These are phyloP conservation scores for Trachelus stipa DNA, from an alignment of 2,888 invertebrate species.

Conservation along the genomic window DNA sequence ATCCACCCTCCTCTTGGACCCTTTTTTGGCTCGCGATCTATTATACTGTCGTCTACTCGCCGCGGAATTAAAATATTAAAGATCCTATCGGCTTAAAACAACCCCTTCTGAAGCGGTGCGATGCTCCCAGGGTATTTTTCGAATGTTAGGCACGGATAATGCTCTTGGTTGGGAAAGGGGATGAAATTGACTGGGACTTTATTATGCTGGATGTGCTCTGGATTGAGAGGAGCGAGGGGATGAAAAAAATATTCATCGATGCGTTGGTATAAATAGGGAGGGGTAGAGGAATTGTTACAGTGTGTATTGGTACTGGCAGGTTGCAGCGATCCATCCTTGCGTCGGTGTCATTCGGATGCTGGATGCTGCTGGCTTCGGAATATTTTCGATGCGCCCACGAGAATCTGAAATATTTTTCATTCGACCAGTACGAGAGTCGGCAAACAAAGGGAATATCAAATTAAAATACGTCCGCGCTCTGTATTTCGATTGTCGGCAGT, in stretches of 20 bases:
- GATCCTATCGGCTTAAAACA: constrained; percentile 24
- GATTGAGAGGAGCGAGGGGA: background rate
- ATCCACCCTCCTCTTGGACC: constrained; percentile 40
- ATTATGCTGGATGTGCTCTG: background rate
- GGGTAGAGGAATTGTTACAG: background rate
- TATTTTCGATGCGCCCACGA: constrained; percentile 24
- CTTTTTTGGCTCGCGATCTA: constrained; percentile 52
- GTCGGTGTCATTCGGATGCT: constrained; percentile 8
- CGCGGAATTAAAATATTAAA: constrained; percentile 37
- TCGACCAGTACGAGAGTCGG: constrained; percentile 12
- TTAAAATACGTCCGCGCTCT: constrained; percentile 47
- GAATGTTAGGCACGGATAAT: background rate
- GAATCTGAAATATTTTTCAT: constrained; percentile 57
- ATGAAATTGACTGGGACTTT: background rate
- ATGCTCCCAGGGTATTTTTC: constrained; percentile 24
- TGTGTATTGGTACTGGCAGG: background rate
- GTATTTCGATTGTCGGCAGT: constrained; percentile 13
- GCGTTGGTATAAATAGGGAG: too few species aligned
- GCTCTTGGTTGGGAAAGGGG: background rate
- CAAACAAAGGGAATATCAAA: constrained; percentile 56
- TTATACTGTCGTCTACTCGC: constrained; percentile 37
- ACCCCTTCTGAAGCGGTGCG: constrained; percentile 16
- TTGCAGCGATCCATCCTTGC: background rate
- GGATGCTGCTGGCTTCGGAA: constrained; percentile 6
- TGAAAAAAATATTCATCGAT: background rate